Base-by-base conservation (phyloP, 2,888 invertebrate species). In the Anthophora plumipes region DNA sequence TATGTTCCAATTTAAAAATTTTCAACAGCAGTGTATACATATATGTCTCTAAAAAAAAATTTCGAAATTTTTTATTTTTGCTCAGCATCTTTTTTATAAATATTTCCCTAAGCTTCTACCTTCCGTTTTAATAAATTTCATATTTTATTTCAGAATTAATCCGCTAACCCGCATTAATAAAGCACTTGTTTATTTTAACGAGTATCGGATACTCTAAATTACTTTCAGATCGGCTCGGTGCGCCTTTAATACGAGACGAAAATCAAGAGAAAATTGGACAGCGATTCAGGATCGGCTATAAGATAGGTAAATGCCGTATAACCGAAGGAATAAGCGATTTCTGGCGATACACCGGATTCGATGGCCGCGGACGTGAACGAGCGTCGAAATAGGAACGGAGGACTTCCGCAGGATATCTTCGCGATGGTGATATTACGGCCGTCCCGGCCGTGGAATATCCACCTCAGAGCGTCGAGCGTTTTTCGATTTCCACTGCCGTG, bases 401-500 rank as follows among this genome's bases (percentile, higher is more conserved):
- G 54, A 68, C 59, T 68, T 80, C 80, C 74, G 37, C 31, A 50
- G 80, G 75, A 76, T 75, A 81, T 82, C 67, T 67, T 46, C 25
- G 46, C 39, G 55, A 54, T 39, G 61, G 25, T 59, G 72, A 81
- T 81, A 82, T 82, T 81, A 82, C 68, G 37, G 52, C 67, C 54
- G 63, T 48, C 55, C 55, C 22, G 41, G 25, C 25, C 63, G 25
- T 50, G 52, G 52, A 66, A 61, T 76, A 81, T 80, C 48, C 60
- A 43, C 48, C 37, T 68, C 59, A 48, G 52, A 59, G 52, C 43
- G 60, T 69, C 71, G 55, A 80, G 57, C 82, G 68, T 82, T 82
- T 81, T 81, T 81, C 82, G 77, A 82, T 82, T 82, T 68, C 43
- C 70, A 82, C 25, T 64, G 37, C 52, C 50, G 57, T 68, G 81